Evolutionary conservation across 2,113 vertebrate genomes (phyloP).

Genomic region (Herpailurus yagouaroundi): DNA sequence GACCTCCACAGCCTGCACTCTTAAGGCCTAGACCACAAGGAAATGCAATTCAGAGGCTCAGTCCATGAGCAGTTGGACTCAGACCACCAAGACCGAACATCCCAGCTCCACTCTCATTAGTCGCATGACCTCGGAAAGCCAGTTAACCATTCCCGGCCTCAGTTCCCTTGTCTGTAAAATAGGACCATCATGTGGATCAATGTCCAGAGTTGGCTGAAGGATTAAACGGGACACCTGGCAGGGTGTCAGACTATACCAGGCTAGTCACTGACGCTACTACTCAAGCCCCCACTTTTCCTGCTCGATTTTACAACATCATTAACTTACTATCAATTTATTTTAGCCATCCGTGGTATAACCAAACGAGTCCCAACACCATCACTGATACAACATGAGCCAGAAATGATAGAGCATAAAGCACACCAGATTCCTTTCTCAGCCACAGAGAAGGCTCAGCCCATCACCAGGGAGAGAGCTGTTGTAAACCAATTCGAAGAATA

Average conservation of each 20-base stretch:
- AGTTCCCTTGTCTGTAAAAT: background rate
- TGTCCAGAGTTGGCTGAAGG: background rate
- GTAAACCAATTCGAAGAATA: background rate
- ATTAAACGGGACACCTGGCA: background rate
- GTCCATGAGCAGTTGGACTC: background rate
- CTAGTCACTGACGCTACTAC: background rate
- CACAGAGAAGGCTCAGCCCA: background rate
- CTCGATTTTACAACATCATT: background rate
- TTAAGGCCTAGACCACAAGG: background rate
- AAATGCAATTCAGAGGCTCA: background rate
- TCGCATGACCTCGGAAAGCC: background rate
- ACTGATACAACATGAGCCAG: background rate
- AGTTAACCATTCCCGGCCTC: background rate
- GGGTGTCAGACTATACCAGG: background rate
- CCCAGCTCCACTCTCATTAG: background rate
- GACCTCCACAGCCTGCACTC: background rate
- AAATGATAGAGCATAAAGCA: background rate
- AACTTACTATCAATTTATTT: background rate
- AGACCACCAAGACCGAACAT: background rate
- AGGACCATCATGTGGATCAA: background rate
- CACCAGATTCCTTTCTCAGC: background rate
- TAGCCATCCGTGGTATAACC: background rate
- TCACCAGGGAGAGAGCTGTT: background rate
- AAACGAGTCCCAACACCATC: background rate
- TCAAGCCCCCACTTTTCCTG: background rate